Evolutionary conservation across 2,888 invertebrate species (phyloP).

Genomic region (Trissolcus japonicus): DNA sequence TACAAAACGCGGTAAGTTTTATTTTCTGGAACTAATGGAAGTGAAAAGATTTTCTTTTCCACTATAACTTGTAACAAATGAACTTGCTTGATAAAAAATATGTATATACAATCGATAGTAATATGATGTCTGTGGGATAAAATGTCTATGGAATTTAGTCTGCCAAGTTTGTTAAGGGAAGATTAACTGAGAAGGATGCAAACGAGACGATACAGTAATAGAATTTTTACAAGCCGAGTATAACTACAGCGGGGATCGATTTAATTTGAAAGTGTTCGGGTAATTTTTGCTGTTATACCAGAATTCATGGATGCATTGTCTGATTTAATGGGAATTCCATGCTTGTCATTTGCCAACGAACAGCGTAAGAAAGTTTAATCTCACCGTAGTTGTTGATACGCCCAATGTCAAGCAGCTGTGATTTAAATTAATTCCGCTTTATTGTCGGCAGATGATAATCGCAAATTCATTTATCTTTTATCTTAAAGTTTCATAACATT

Average conservation of each 20-base stretch:
- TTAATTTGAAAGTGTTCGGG: conserved; percentile 48
- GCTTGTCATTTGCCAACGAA: conserved; percentile 56
- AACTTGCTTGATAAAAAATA: not conserved
- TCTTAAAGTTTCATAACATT: too few species aligned
- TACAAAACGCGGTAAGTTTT: too few species aligned
- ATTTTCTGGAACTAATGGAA: too few species aligned
- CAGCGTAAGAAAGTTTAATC: conserved; percentile 47
- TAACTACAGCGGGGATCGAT: conserved; percentile 36
- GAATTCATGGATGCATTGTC: conserved; percentile 36
- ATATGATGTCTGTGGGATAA: not conserved
- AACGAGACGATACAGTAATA: conserved; percentile 43
- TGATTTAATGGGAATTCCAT: conserved; percentile 57
- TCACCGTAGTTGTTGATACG: conserved; percentile 36
- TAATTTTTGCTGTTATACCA: conserved; percentile 50
- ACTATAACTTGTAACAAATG: too few species aligned
- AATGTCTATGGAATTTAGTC: conserved; percentile 12
- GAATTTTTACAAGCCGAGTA: conserved; percentile 36
- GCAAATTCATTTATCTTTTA: not conserved
- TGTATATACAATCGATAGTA: not conserved
- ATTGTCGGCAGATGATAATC: conserved; percentile 41
- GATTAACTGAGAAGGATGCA: conserved; percentile 12
- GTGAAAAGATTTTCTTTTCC: too few species aligned
- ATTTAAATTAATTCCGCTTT: conserved; percentile 49
- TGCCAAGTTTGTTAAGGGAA: conserved; percentile 6
- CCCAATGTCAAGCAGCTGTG: conserved; percentile 19